Evolutionary conservation across 2,797 vertebrate genomes (phyloP).

Genomic region (Melanotaenia maccullochi): DNA sequence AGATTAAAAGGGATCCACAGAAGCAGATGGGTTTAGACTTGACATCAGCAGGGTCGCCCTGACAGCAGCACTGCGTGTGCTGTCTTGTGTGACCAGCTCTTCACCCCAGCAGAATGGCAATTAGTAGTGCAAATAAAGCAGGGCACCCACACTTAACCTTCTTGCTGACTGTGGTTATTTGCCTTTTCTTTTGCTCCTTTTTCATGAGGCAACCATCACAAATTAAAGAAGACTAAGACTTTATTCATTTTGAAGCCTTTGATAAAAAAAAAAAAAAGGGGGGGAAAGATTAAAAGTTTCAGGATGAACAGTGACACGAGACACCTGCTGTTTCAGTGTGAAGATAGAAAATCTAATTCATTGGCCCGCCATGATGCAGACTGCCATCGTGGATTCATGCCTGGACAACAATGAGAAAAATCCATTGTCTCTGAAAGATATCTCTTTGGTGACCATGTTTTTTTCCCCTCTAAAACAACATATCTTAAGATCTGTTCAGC

Average conservation of each 20-base stretch:
- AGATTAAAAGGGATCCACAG: slow-evolving; percentile 26
- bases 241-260: neutral
- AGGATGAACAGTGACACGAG: neutral
- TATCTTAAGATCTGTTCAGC: neutral
- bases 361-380: neutral
- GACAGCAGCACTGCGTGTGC: slow-evolving; percentile 52
- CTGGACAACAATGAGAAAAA: neutral
- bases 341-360: neutral
- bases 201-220: slow-evolving; percentile 23
- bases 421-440: neutral
- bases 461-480: neutral
- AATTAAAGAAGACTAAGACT: slow-evolving; percentile 18
- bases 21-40: slow-evolving; percentile 45
- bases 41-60: slow-evolving; percentile 58
- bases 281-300: neutral
- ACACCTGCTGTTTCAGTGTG: neutral
- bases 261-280: neutral
- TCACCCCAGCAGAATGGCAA: slow-evolving; percentile 62
- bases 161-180: slow-evolving; percentile 32
- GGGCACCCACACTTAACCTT: slow-evolving; percentile 35
- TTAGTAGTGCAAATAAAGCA: slow-evolving; percentile 58
- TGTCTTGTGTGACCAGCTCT: slow-evolving; percentile 36
- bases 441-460: neutral
- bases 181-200: slow-evolving; percentile 21
- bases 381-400: neutral